phyloP scores from a whole-genome alignment of 2,113 vertebrate species.

The Datnioides undecimradiatus region DNA sequence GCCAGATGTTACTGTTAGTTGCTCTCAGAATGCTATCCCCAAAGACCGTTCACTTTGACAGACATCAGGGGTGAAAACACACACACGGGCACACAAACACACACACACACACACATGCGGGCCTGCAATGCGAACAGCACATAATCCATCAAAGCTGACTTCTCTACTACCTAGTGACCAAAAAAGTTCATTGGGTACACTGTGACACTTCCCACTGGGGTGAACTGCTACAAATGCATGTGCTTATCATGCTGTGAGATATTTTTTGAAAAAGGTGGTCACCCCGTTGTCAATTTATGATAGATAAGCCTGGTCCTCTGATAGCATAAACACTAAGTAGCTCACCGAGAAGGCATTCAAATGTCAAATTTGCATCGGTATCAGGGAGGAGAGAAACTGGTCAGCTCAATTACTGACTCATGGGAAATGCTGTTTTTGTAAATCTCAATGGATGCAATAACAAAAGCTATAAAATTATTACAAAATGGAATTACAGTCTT shows the following conservation, averaged over 20 bases:
- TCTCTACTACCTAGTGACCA: slow-evolving; percentile 47
- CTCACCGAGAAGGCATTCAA: slow-evolving; percentile 41
- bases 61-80: slow-evolving; percentile 51
- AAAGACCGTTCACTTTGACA: slow-evolving; percentile 66
- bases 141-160: slow-evolving; percentile 73
- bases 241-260: slow-evolving; percentile 33
- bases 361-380: slow-evolving; percentile 65
- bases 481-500: too few relatives aligned
- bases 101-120: slow-evolving; percentile 1
- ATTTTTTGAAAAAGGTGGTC: slow-evolving; percentile 27
- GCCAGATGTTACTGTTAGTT: slow-evolving; percentile 76
- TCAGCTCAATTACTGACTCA: slow-evolving; percentile 13
- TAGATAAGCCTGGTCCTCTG: slow-evolving; percentile 38
- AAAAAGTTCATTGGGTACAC: slow-evolving; percentile 26
- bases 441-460: slow-evolving; percentile 9
- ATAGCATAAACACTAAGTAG: slow-evolving; percentile 44
- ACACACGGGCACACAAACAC: slow-evolving; percentile 1
- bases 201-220: slow-evolving; percentile 38
- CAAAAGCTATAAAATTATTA: too few relatives aligned
- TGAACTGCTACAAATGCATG: slow-evolving; percentile 15
- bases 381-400: not conserved
- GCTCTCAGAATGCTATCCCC: slow-evolving; percentile 61
- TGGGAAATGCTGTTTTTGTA: slow-evolving; percentile 18
- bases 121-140: slow-evolving; percentile 30
- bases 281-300: slow-evolving; percentile 49